These are phyloP conservation scores for Aldabrachelys gigantea DNA, from an alignment of 2,113 vertebrate species.

Conservation along the genomic window DNA sequence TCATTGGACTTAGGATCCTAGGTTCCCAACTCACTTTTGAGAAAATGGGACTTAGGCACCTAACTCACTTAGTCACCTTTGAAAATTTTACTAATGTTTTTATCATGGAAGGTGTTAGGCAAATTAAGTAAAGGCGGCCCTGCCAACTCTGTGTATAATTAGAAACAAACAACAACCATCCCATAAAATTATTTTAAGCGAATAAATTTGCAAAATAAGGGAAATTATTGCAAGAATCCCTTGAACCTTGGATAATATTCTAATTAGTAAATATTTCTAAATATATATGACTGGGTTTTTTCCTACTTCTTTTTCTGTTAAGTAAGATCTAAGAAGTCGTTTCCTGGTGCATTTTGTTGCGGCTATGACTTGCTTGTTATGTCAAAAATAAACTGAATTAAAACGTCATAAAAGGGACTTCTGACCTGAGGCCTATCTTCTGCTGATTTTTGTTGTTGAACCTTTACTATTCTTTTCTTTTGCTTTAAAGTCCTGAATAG, in stretches of 20 bases:
- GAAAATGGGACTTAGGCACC: not conserved
- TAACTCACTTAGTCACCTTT: not conserved
- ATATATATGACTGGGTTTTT: not conserved
- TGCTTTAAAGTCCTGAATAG: conserved; percentile 45
- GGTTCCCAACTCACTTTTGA: not conserved
- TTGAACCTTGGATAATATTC: conserved; percentile 27
- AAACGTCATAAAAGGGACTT: not conserved
- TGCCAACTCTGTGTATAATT: fast-evolving
- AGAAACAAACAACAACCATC: not conserved
- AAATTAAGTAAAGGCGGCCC: not conserved
- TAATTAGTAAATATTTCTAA: conserved; percentile 35
- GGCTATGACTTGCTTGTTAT: not conserved
- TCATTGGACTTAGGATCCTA: not conserved
- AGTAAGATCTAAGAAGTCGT: not conserved
- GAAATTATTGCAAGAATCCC: conserved; percentile 40
- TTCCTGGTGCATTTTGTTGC: not conserved
- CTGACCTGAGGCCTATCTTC: not conserved
- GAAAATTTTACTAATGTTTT: not conserved
- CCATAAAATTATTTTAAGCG: not conserved
- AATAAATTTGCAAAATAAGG: conserved; percentile 47
- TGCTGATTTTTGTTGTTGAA: not conserved
- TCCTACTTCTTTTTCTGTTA: not conserved
- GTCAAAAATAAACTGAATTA: not conserved
- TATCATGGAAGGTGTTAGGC: fast-evolving
- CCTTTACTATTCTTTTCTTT: not conserved